Percentiles rank a stretch among this genome's conserved stretches.
Conservation (phyloP, 2,113 vertebrate genomes). For the Oryzias curvinotus region DNA sequence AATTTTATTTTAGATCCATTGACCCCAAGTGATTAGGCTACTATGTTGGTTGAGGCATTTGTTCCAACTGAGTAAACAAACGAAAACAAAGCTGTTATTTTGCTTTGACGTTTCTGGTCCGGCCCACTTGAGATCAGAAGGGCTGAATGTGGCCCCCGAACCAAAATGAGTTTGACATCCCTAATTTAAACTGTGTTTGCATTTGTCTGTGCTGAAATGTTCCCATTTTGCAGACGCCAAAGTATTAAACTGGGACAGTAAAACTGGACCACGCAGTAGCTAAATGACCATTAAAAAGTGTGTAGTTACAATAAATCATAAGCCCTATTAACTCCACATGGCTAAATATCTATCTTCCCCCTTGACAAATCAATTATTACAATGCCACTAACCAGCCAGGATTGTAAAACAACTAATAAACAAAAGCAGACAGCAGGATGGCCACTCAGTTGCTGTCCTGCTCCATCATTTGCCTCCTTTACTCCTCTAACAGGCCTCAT, state of each 20-base stretch:
- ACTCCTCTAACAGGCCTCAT: conserved; percentile 58
- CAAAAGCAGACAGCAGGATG: neutral
- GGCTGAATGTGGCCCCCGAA: too few relatives aligned
- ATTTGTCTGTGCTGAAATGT: conserved; percentile 2
- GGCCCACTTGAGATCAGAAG: too few relatives aligned
- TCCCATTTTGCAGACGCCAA: neutral
- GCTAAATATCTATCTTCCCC: neutral
- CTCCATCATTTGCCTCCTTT: conserved; percentile 34
- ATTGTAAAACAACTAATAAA: neutral
- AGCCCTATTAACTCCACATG: neutral
- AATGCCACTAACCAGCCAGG: neutral
- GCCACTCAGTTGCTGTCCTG: conserved; percentile 25
- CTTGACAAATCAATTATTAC: neutral
- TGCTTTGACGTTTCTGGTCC: too few relatives aligned
- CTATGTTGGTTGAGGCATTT: too few relatives aligned
- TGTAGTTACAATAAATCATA: neutral
- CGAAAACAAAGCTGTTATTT: too few relatives aligned
- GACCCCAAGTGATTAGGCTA: too few relatives aligned
- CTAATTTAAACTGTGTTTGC: neutral
- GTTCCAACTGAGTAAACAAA: too few relatives aligned
- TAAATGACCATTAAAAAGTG: neutral
- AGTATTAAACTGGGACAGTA: neutral
- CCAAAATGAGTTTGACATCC: too few relatives aligned
- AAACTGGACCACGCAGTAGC: neutral
- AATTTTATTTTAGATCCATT: too few relatives aligned